phyloP scores from a whole-genome alignment of 2,888 invertebrate species.

The Mimumesa dahlbomi region DNA sequence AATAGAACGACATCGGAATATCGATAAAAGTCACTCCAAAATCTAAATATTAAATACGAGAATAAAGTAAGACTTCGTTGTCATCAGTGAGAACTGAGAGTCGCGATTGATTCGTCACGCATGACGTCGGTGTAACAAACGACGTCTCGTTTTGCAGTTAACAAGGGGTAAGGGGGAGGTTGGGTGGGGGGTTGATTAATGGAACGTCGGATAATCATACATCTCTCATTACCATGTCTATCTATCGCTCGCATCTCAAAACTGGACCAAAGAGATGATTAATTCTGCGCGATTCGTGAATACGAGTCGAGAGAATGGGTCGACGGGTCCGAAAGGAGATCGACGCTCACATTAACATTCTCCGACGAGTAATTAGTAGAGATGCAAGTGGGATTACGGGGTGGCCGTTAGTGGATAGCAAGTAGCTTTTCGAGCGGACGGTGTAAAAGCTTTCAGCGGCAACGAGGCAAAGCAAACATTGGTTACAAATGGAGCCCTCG shows the following conservation, averaged over 20 bases:
- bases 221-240: constrained; percentile 23
- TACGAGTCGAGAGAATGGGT: constrained; percentile 19
- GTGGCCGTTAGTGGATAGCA: constrained; percentile 31
- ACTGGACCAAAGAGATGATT: constrained; percentile 29
- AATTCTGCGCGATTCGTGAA: constrained; percentile 7
- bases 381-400: constrained; percentile 61
- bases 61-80: too few relatives aligned
- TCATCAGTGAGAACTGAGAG: too few relatives aligned
- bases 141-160: background rate
- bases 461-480: constrained; percentile 70
- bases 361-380: constrained; percentile 69
- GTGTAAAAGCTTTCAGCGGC: constrained; percentile 72
- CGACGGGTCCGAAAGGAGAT: constrained; percentile 56
- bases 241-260: constrained; percentile 8
- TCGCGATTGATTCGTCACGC: constrained; percentile 8
- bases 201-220: constrained; percentile 21
- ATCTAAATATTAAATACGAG: too few relatives aligned
- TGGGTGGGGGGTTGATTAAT: constrained; percentile 27
- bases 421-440: constrained; percentile 52
- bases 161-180: too few relatives aligned
- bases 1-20: too few relatives aligned
- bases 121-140: background rate
- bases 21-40: too few relatives aligned
- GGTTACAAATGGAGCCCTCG: constrained; percentile 69
- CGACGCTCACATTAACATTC: constrained; percentile 63